Evolutionary conservation across 2,888 invertebrate genomes (phyloP).

Genomic region (Cephus nigrinus): DNA sequence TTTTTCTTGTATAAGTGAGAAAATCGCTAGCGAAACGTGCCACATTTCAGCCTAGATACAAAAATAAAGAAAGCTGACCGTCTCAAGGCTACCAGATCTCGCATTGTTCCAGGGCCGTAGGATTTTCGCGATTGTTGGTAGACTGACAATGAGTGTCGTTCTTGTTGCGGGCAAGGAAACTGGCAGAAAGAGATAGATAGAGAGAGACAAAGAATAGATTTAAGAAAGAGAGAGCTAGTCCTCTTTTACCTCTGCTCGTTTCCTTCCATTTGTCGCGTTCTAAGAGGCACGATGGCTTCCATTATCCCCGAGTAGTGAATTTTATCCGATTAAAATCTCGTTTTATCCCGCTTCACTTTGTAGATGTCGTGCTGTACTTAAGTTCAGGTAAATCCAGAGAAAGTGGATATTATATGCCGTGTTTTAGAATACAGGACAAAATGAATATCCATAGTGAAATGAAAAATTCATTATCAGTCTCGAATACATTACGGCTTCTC

Average conservation of each 20-base stretch:
- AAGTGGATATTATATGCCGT: background rate
- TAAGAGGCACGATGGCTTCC: background rate
- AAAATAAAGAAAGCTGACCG: slow-evolving; percentile 43
- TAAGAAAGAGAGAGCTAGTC: background rate
- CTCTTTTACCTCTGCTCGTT: background rate
- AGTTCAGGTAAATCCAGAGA: background rate
- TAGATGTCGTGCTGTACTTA: background rate
- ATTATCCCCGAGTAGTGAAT: background rate
- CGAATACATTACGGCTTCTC: background rate
- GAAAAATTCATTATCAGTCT: background rate
- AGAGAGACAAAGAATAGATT: background rate
- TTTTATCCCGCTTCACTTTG: background rate
- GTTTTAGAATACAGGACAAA: background rate
- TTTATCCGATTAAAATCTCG: background rate
- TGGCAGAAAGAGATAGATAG: background rate
- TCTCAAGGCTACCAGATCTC: slow-evolving; percentile 40
- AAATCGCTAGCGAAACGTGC: background rate
- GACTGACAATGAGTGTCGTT: background rate
- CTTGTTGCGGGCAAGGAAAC: background rate
- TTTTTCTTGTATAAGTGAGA: background rate
- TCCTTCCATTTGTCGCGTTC: background rate
- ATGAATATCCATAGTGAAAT: background rate
- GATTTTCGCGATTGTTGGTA: background rate
- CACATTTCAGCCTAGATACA: slow-evolving; percentile 34
- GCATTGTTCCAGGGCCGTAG: background rate